phyloP scores from a whole-genome alignment of 2,888 invertebrate genomes.

The Neocrepidodera transversa region DNA sequence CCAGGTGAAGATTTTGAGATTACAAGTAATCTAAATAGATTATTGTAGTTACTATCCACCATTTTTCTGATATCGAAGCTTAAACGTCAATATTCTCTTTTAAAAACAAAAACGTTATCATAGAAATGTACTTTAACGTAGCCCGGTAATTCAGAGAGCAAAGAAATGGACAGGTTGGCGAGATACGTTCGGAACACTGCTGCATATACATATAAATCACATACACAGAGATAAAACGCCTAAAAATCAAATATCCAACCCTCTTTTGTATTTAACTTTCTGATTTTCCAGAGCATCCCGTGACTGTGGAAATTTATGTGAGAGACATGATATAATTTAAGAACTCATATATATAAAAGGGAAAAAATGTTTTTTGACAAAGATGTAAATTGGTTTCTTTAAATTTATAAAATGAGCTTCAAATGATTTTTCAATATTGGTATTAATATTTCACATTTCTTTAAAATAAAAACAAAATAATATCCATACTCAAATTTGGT shows the following conservation, averaged over 20 bases:
- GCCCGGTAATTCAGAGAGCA: neutral
- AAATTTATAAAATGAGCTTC: no score
- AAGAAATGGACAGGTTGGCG: neutral
- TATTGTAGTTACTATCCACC: no score
- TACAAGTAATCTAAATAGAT: no score
- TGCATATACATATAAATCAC: conserved; percentile 25
- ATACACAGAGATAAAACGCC: conserved; percentile 22
- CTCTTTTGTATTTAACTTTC: conserved; percentile 30
- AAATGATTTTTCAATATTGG: no score
- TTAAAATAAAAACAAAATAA: no score
- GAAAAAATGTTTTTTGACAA: conserved; percentile 2
- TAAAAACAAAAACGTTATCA: neutral
- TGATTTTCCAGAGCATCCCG: conserved; percentile 19
- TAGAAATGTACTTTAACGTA: neutral
- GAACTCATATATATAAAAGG: neutral
- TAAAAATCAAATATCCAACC: conserved; percentile 28
- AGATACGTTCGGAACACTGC: neutral
- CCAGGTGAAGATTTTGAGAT: no score
- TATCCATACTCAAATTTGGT: no score
- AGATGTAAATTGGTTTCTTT: neutral
- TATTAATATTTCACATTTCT: no score
- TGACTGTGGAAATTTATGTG: conserved; percentile 22
- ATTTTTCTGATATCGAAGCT: no score
- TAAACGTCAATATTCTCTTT: no score
- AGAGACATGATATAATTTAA: conserved; percentile 8